These are phyloP conservation scores for Ichneumoninae sp. DNA, from an alignment of 2,888 invertebrate genomes.

Conservation along the genomic window DNA sequence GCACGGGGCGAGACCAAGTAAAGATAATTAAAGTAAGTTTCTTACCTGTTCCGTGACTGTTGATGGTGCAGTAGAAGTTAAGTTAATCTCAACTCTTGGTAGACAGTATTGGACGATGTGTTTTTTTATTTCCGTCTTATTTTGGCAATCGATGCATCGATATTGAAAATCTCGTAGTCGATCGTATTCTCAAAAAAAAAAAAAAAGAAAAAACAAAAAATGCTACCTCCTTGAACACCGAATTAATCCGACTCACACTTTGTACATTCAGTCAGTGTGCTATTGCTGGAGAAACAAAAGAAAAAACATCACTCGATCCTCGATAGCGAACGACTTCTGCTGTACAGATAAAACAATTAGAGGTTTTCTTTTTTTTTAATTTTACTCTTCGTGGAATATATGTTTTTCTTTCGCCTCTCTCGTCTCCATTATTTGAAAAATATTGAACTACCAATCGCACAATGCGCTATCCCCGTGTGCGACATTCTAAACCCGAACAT, in stretches of 20 bases:
- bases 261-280: not conserved
- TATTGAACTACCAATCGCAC: conserved; percentile 11
- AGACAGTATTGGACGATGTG: not conserved
- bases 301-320: conserved; percentile 9
- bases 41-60: conserved; percentile 12
- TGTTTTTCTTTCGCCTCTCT: conserved; percentile 31
- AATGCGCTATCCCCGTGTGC: not conserved
- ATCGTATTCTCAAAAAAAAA: too few relatives aligned
- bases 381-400: conserved; percentile 8
- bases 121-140: not conserved
- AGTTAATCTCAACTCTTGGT: not conserved
- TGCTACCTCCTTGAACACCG: not conserved
- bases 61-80: conserved; percentile 13
- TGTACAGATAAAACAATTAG: conserved; percentile 36
- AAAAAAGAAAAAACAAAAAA: too few relatives aligned
- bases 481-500: conserved; percentile 2
- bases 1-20: conserved; percentile 1
- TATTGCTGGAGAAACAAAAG: not conserved
- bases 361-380: not conserved
- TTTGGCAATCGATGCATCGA: not conserved
- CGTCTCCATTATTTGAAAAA: not conserved
- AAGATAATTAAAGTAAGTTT: conserved; percentile 22
- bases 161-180: not conserved
- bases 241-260: not conserved
- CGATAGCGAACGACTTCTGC: conserved; percentile 38